These are phyloP conservation scores for Ceyx cyanopectus DNA, from an alignment of 2,113 vertebrate genomes.

Conservation along the genomic window DNA sequence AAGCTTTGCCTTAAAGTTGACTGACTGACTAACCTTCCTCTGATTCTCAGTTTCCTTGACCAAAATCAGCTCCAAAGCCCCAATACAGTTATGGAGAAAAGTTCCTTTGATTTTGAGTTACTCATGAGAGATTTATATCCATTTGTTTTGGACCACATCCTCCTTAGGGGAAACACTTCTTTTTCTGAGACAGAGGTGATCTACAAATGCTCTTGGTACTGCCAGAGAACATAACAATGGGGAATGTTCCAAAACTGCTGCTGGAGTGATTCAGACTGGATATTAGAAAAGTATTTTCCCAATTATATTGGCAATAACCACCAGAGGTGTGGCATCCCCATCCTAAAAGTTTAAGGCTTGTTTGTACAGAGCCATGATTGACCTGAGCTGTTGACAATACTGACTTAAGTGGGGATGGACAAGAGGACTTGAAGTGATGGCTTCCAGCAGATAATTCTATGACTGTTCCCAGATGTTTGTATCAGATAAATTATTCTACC, in stretches of 20 bases:
- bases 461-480: background rate
- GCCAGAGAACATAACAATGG: background rate
- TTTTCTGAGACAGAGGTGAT: background rate
- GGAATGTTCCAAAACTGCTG: background rate
- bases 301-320: background rate
- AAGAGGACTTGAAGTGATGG: background rate
- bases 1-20: background rate
- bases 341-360: background rate
- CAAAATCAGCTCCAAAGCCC: background rate
- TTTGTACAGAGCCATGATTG: background rate
- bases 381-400: background rate
- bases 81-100: background rate
- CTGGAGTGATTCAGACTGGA: background rate
- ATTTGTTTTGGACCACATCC: background rate
- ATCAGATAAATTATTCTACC: background rate
- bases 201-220: background rate
- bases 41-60: background rate
- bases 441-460: background rate
- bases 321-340: background rate
- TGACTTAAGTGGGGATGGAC: background rate
- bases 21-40: background rate
- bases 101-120: background rate
- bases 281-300: background rate
- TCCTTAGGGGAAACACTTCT: background rate
- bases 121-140: background rate